Conservation (phyloP, 2,888 invertebrate genomes). For the Drosophila kuntzei region DNA sequence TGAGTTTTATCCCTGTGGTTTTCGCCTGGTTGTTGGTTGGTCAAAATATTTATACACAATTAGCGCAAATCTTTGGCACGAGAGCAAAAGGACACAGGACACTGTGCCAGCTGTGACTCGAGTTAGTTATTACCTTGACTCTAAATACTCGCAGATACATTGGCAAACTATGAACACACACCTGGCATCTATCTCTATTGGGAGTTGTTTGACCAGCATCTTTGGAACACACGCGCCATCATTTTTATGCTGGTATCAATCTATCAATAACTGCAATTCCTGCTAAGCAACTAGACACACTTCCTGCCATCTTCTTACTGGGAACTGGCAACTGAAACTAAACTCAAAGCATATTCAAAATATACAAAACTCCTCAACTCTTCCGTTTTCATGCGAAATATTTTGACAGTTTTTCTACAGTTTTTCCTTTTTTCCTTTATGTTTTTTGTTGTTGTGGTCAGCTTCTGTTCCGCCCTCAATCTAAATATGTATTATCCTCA, state of each 20-base stretch:
- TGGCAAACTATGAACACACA: conserved; percentile 9
- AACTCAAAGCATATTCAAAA: neutral
- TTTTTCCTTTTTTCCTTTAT: too few species aligned
- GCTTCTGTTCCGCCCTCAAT: conserved; percentile 58
- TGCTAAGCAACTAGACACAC: conserved; percentile 45
- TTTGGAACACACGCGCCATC: conserved; percentile 59
- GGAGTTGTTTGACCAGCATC: conserved; percentile 55
- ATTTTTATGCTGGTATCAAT: conserved; percentile 58
- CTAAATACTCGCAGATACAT: neutral
- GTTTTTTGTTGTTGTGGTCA: conserved; percentile 50
- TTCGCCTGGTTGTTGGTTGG: conserved; percentile 27
- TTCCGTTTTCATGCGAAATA: conserved; percentile 71
- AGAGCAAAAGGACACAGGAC: conserved; percentile 31
- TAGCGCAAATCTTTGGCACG: conserved; percentile 74
- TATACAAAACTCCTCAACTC: conserved; percentile 48
- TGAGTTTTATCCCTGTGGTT: conserved; percentile 9
- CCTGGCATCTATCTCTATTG: conserved; percentile 40
- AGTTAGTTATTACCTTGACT: conserved; percentile 10
- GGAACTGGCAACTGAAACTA: neutral
- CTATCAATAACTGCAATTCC: conserved; percentile 42
- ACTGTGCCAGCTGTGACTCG: conserved; percentile 19
- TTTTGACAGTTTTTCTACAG: conserved; percentile 48
- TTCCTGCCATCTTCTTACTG: conserved; percentile 45
- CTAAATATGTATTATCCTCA: conserved; percentile 16
- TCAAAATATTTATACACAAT: conserved; percentile 79